Conservation (phyloP, 2,113 vertebrate genomes). For the Elephantulus edwardii region DNA sequence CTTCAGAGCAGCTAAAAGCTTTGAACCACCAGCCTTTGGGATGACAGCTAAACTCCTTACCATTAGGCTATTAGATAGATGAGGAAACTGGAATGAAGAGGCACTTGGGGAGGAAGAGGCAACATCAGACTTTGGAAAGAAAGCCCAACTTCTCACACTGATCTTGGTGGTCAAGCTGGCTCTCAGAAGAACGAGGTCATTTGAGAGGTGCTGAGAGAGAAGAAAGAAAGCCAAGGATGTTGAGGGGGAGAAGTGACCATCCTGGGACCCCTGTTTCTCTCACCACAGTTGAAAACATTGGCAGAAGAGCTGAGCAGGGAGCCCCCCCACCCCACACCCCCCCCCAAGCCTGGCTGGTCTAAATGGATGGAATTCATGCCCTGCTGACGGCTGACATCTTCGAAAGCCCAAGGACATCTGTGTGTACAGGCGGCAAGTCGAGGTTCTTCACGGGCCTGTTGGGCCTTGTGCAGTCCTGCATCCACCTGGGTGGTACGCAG, state of each 20-base stretch:
- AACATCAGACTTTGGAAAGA: not conserved
- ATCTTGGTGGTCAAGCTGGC: not conserved
- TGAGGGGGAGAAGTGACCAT: not conserved
- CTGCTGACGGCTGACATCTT: not conserved
- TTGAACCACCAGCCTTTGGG: no score
- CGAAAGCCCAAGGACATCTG: not conserved
- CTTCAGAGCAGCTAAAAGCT: no score
- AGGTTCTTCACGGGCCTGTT: not conserved
- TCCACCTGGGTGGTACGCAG: no score
- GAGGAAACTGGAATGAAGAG: slow-evolving; percentile 1
- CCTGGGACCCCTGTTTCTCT: not conserved
- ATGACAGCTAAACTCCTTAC: no score
- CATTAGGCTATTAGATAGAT: no score
- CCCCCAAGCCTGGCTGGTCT: not conserved
- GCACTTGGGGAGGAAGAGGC: not conserved
- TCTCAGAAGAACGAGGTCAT: not conserved
- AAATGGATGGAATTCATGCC: not conserved
- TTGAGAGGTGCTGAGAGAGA: not conserved
- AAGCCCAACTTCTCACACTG: not conserved
- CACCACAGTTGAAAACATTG: not conserved
- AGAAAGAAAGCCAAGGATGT: not conserved
- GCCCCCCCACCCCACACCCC: no score
- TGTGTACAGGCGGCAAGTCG: not conserved
- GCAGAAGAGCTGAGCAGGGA: slow-evolving; percentile 31
- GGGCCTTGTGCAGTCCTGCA: accelerated